Base-by-base conservation (phyloP, 2,113 vertebrate genomes). In the Tragelaphus scriptus region DNA sequence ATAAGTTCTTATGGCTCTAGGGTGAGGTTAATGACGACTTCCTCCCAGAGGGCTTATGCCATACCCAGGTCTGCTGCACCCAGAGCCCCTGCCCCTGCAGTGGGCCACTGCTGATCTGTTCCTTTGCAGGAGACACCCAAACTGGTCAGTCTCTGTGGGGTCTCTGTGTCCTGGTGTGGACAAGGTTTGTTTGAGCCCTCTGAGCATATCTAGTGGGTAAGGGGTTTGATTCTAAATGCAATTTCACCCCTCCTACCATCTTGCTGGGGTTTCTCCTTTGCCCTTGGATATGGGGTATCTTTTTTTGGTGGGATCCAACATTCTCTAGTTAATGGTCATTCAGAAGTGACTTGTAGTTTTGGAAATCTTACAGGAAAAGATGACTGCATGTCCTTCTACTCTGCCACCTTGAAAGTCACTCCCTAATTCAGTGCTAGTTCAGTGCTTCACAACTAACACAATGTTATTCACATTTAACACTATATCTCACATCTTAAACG, bases 311-410 rank as follows among this genome's bases (percentile, higher is more conserved):
- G 68, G 68, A 23, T 71, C 68, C 19, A 71, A 36, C 68, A 71
- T 71, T 71, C 19, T 71, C 19, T 36, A 71, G 68, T 36, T 0
- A 0, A 71, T 1, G 2, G 68, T 40, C 0, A 0, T 40, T 36
- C 19, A 71, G 68, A 19, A 71, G 68, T 36, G n/a, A 40, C n/a
- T 71, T 71, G 68, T 23, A 71, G 68, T 71, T 71, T 36, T 71
- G 68, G 68, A 71, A 11, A 40, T 71, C 68, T 36, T 1, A 0
- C 10, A 12, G 8, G 56, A 58, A 25, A 59, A 26, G n/a, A 23
- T 40, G 68, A 23, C 10, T 21, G 2, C n/a, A 6, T 71, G 19
- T 40, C n/a, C 21, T 71, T 23, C 68, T 71, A 40, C n/a, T 40
- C 68, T 71, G 19, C n/a, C 19, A 40, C 3, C 17, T 36, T 71